Evolutionary conservation across 1,140 invertebrate species (phyloP).

Genomic region (Asobara japonica): DNA sequence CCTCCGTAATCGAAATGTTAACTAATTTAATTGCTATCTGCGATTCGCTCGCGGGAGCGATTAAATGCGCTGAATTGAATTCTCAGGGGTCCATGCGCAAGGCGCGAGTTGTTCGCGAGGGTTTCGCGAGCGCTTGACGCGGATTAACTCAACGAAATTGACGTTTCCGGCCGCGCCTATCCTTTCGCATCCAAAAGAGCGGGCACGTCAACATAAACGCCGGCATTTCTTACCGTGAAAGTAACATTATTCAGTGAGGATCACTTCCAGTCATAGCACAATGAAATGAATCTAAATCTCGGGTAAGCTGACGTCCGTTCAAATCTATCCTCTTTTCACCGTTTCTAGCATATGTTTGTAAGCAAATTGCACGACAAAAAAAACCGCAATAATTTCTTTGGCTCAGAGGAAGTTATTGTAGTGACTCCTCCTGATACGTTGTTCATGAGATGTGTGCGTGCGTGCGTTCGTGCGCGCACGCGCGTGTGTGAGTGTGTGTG

Average conservation of each 20-base stretch:
- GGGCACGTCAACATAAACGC: conserved; percentile 19
- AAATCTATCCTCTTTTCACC: conserved; percentile 6
- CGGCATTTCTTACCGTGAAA: conserved; percentile 43
- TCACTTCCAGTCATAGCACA: neutral
- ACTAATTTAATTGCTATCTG: conserved; percentile 29
- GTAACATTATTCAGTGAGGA: conserved; percentile 42
- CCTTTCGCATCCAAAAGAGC: conserved; percentile 27
- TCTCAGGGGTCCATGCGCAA: conserved; percentile 23
- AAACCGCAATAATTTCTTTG: no score
- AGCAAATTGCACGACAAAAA: no score
- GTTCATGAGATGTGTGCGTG: no score
- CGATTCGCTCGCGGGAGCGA: conserved; percentile 28
- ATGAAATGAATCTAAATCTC: neutral
- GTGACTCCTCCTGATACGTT: no score
- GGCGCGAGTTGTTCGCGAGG: neutral
- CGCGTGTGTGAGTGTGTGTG: no score
- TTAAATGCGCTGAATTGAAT: conserved; percentile 53
- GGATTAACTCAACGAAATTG: conserved; percentile 53
- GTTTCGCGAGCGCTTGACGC: conserved; percentile 31
- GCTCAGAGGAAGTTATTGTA: no score
- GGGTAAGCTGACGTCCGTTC: neutral
- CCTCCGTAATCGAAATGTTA: conserved; percentile 26
- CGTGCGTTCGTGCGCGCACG: no score
- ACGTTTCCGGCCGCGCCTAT: conserved; percentile 57
- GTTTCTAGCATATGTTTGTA: no score